A percentile compares a stretch with the other conserved stretches of the same genome.
These are phyloP conservation scores for Pocillopora damicornis DNA, from an alignment of 64 coral and sea anemone species.

Conservation along the genomic window DNA sequence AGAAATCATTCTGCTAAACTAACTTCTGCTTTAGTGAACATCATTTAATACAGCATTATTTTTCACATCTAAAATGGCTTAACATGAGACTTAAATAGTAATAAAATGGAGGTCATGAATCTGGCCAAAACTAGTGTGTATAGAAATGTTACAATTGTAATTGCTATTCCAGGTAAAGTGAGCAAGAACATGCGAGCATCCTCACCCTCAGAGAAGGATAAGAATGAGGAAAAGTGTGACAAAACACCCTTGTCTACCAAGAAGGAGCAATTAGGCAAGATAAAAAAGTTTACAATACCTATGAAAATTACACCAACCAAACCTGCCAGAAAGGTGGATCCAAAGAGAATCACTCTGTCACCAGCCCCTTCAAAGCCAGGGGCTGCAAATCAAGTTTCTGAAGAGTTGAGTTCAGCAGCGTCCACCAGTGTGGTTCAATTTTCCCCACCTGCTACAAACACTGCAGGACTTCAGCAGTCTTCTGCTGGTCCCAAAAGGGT, in stretches of 20 bases:
- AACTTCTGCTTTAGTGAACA: no score
- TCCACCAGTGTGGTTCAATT: no score
- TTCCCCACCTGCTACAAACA: neutral
- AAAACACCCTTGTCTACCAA: neutral
- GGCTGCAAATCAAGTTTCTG: neutral
- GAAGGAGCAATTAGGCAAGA: conserved; percentile 40
- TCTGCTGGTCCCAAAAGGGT: neutral
- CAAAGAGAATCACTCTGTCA: conserved; percentile 19
- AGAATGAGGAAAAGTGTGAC: conserved; percentile 15
- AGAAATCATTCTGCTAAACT: no score
- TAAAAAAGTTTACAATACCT: conserved; percentile 44
- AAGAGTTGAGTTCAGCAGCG: neutral
- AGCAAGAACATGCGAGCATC: neutral
- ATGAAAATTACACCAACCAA: conserved; percentile 55
- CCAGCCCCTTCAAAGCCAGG: neutral
- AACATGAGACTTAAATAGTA: no score
- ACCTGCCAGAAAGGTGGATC: conserved; percentile 3
- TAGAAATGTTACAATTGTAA: neutral
- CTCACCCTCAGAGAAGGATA: conserved; percentile 15
- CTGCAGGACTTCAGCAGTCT: neutral
- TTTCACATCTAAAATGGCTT: no score
- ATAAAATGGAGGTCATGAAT: no score
- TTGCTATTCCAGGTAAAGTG: conserved; percentile 29
- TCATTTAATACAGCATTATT: no score
- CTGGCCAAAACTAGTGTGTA: neutral